Evolutionary conservation across 2,797 vertebrate species (phyloP).

Genomic region (Macropodus opercularis): DNA sequence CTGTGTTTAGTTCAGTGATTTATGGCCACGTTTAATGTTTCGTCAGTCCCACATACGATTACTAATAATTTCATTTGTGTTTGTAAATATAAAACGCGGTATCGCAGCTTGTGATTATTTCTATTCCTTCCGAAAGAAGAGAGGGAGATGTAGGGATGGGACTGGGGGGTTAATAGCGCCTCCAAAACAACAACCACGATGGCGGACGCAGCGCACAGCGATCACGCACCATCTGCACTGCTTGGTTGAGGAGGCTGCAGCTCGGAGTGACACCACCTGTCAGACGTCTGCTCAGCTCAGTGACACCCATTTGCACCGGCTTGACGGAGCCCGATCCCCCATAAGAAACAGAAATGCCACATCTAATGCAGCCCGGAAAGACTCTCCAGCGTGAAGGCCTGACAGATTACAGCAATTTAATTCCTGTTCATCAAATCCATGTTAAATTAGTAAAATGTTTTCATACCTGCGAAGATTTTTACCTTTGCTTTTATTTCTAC

Average conservation of each 20-base stretch:
- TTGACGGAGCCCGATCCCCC: conserved; percentile 20
- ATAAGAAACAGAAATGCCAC: conserved; percentile 27
- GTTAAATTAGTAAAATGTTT: no score
- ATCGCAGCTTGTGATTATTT: conserved; percentile 51
- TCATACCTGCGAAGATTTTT: no score
- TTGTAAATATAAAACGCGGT: conserved; percentile 77
- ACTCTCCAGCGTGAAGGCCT: background rate
- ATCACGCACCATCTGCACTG: conserved; percentile 66
- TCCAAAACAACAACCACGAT: conserved; percentile 37
- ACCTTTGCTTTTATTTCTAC: no score
- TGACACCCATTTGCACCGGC: conserved; percentile 20
- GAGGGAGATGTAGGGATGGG: conserved; percentile 1
- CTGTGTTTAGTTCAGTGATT: conserved; percentile 63
- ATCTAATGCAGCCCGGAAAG: background rate
- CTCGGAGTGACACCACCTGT: conserved; percentile 73
- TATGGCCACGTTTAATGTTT: conserved; percentile 67
- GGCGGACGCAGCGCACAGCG: conserved; percentile 31
- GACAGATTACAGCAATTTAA: background rate
- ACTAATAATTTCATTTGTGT: conserved; percentile 71
- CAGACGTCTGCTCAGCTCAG: conserved; percentile 52
- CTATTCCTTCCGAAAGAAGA: conserved; percentile 46
- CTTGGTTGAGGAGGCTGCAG: conserved; percentile 43
- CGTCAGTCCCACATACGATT: conserved; percentile 62
- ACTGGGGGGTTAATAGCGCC: background rate
- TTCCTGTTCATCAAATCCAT: no score